A percentile compares a stretch with the other conserved stretches of the same genome.
Evolutionary conservation across 1,140 invertebrate genomes (phyloP).

Genomic region (Semibalanus balanoides): DNA sequence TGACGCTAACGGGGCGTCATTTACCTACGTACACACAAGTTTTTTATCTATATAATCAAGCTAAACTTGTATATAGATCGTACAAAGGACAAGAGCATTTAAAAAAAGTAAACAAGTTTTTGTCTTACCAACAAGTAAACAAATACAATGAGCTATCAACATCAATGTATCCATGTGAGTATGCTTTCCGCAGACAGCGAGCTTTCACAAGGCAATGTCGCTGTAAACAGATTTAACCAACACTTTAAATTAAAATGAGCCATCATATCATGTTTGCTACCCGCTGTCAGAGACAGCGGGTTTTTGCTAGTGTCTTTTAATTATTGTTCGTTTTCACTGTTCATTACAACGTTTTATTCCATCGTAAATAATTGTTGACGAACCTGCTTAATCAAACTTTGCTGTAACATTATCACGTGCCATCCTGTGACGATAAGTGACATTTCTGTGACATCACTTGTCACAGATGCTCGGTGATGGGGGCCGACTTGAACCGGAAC

Average conservation of each 20-base stretch:
- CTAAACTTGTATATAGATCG: too few relatives aligned
- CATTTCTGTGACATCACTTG: not conserved
- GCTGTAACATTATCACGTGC: too few relatives aligned
- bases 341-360: too few relatives aligned
- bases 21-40: too few relatives aligned
- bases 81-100: too few relatives aligned
- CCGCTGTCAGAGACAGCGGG: not conserved
- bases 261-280: too few relatives aligned
- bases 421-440: not conserved
- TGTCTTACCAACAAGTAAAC: not conserved
- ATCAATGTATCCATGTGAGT: not conserved
- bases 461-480: constrained; percentile 66
- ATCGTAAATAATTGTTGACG: too few relatives aligned
- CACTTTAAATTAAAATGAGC: not conserved
- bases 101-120: not conserved
- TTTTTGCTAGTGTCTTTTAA: not conserved
- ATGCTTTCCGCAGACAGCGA: not conserved
- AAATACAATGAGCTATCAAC: not conserved
- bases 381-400: too few relatives aligned
- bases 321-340: not conserved
- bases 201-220: not conserved
- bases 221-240: too few relatives aligned
- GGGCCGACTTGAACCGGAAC: constrained; percentile 77
- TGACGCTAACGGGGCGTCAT: too few relatives aligned
- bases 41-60: too few relatives aligned